A percentile compares a stretch with the other conserved stretches of the same genome.
Conservation (phyloP, 2,797 vertebrate species). For the Rhynchotus rufescens region DNA sequence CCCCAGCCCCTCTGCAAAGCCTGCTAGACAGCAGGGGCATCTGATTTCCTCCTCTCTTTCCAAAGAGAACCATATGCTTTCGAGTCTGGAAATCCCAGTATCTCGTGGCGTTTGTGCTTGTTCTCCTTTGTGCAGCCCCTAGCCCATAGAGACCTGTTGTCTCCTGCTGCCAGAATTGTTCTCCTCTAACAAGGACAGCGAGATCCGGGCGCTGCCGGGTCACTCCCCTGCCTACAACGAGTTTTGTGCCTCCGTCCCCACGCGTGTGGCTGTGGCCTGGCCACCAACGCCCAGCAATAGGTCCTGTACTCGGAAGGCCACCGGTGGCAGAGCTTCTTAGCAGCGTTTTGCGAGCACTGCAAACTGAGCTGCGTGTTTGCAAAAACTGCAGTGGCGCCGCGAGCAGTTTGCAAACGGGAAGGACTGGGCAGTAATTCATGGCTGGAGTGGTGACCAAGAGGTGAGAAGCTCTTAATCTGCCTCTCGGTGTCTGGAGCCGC, state of each 20-base stretch:
- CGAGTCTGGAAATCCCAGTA: background rate
- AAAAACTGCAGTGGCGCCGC: accelerated
- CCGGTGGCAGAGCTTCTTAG: background rate
- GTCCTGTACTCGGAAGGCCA: background rate
- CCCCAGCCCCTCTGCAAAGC: background rate
- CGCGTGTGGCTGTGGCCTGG: background rate
- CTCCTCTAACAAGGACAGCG: background rate
- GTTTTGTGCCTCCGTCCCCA: background rate
- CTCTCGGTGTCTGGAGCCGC: background rate
- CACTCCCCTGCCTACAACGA: background rate
- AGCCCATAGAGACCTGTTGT: background rate
- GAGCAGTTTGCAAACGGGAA: background rate
- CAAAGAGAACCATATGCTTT: background rate
- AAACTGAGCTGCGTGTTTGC: accelerated
- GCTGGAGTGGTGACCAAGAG: background rate
- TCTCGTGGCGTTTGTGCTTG: background rate
- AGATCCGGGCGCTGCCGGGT: background rate
- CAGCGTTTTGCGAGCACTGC: accelerated
- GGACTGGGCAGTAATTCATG: background rate
- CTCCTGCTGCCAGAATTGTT: accelerated
- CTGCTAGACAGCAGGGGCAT: background rate
- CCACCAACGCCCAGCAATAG: background rate
- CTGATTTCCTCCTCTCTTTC: background rate
- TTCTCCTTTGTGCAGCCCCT: background rate
- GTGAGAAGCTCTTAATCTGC: background rate